Evolutionary conservation across 2,797 vertebrate species (phyloP).

Genomic region (Phyllotis vaccarum): DNA sequence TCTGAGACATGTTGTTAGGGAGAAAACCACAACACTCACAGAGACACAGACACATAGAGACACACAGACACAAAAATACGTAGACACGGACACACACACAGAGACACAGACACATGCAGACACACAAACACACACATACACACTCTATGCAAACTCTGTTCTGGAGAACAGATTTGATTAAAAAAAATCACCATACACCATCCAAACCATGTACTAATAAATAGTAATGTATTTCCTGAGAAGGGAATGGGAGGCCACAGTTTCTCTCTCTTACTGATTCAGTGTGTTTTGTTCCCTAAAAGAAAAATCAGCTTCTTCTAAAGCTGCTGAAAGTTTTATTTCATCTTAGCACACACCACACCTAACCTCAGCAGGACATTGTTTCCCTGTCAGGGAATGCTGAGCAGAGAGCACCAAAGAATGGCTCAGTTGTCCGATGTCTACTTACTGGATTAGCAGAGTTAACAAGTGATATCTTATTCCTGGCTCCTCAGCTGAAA

Average conservation of each 20-base stretch:
- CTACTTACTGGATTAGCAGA: constrained; percentile 88
- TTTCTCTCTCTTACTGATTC: constrained; percentile 72
- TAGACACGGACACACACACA: no score
- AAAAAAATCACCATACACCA: constrained; percentile 66
- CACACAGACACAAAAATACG: no score
- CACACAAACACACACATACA: background rate
- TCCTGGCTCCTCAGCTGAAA: constrained; percentile 87
- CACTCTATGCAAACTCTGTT: background rate
- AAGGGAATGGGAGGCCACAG: background rate
- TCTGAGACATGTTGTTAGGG: constrained; percentile 45
- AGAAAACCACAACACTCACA: background rate
- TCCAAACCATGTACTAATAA: constrained; percentile 60
- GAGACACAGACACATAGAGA: background rate
- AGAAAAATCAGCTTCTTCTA: constrained; percentile 79
- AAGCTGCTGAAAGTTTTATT: constrained; percentile 87
- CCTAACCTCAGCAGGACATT: constrained; percentile 86
- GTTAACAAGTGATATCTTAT: constrained; percentile 87
- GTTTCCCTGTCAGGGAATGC: constrained; percentile 85
- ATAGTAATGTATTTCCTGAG: constrained; percentile 46
- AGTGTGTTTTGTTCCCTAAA: constrained; percentile 80
- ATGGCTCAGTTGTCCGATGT: constrained; percentile 83
- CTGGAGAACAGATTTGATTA: constrained; percentile 72
- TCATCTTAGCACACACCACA: constrained; percentile 84
- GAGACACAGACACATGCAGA: background rate
- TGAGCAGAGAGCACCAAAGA: constrained; percentile 83